Evolutionary conservation across 2,888 invertebrate genomes (phyloP).

Genomic region (Dolichomitus sp.): DNA sequence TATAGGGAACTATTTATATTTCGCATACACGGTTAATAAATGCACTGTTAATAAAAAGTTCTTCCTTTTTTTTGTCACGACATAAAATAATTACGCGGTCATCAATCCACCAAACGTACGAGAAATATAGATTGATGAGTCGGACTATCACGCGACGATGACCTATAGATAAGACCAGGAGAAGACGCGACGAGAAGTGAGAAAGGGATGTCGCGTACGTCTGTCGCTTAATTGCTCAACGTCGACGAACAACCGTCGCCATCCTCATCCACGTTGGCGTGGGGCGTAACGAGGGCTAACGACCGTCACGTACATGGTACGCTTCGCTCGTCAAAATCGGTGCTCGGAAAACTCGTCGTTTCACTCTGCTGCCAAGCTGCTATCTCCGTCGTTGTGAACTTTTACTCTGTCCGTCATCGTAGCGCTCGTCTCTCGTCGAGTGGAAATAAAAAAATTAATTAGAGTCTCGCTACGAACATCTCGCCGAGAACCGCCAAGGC

Average conservation of each 20-base stretch:
- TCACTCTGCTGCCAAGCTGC: neutral
- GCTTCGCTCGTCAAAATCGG: constrained; percentile 50
- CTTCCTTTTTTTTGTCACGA: neutral
- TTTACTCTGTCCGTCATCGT: constrained; percentile 14
- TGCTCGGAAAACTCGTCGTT: constrained; percentile 39
- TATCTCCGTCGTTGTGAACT: constrained; percentile 15
- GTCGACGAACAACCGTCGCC: constrained; percentile 49
- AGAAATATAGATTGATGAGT: constrained; percentile 50
- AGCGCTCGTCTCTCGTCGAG: neutral
- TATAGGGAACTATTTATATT: too few species aligned
- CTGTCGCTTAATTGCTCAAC: constrained; percentile 68
- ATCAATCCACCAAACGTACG: neutral
- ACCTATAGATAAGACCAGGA: constrained; percentile 41
- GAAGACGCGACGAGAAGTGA: constrained; percentile 41
- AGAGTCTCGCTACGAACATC: constrained; percentile 21
- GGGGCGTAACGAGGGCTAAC: constrained; percentile 58
- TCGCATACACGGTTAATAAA: too few species aligned
- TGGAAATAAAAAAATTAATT: constrained; percentile 56
- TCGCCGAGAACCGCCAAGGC: constrained; percentile 23
- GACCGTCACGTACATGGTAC: constrained; percentile 60
- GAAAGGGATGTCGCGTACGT: constrained; percentile 57
- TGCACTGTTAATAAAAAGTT: neutral
- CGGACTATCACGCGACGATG: constrained; percentile 28
- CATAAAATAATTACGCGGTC: neutral
- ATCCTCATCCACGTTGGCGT: constrained; percentile 46